These are phyloP conservation scores for Rhagologus leucostigma DNA, from an alignment of 2,113 vertebrate genomes.

Conservation along the genomic window DNA sequence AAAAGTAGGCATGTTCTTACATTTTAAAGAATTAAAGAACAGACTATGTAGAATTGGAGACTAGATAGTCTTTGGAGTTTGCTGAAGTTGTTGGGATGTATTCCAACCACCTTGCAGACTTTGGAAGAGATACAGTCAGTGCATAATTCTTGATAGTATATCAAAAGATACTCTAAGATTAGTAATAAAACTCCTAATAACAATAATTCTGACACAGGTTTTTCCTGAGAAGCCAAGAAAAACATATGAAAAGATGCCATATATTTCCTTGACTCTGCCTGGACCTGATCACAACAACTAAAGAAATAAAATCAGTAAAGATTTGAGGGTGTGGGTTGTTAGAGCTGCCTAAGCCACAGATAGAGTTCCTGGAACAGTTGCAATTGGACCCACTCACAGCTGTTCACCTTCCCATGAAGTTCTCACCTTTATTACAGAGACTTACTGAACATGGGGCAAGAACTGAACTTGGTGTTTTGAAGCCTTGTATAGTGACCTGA, in stretches of 20 bases:
- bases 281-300: neutral
- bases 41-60: neutral
- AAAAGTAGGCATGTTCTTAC: neutral
- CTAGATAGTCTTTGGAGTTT: neutral
- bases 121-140: neutral
- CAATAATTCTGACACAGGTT: neutral
- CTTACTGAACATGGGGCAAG: neutral
- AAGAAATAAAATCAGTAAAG: neutral
- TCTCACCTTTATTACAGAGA: neutral
- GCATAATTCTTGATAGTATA: neutral
- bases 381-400: neutral
- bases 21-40: neutral
- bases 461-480: neutral
- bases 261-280: neutral
- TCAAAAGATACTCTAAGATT: neutral
- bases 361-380: neutral
- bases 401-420: neutral
- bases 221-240: neutral
- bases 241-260: neutral
- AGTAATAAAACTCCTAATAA: neutral
- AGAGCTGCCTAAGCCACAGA: neutral
- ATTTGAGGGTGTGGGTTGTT: neutral
- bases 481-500: neutral
- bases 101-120: neutral
- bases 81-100: neutral